These are phyloP conservation scores for Stratiomys singularior DNA, from an alignment of 2,888 invertebrate genomes.

Conservation along the genomic window DNA sequence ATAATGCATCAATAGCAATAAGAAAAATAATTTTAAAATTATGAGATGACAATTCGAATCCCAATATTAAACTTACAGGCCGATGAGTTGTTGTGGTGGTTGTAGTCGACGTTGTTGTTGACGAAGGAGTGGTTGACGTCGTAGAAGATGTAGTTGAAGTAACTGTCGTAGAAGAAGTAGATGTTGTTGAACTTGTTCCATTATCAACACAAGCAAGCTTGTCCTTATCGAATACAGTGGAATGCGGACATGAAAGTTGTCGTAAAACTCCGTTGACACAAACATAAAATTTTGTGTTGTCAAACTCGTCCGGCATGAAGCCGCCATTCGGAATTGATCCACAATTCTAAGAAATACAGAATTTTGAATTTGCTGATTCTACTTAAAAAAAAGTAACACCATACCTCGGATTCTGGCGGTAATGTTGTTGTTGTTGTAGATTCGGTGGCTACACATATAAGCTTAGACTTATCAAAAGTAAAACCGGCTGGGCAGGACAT, in stretches of 20 bases:
- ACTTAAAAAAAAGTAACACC: background rate
- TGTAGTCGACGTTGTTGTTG: background rate
- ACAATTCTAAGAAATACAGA: conserved; percentile 9
- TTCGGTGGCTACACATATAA: background rate
- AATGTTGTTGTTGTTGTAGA: background rate
- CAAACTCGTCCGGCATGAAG: conserved; percentile 1
- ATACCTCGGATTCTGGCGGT: background rate
- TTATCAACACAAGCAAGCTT: background rate
- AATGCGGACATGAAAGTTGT: background rate
- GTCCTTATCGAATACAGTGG: background rate
- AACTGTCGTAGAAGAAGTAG: background rate
- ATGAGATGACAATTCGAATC: no score
- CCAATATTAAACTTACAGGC: no score
- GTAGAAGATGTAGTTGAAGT: background rate
- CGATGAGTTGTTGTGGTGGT: no score
- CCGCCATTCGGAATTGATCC: conserved; percentile 8
- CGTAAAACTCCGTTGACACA: background rate
- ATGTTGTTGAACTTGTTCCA: conserved; percentile 22
- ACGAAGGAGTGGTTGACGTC: background rate
- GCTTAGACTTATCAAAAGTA: background rate
- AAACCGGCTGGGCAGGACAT: background rate
- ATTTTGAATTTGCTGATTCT: background rate
- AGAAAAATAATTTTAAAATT: no score
- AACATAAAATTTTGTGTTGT: conserved; percentile 8
- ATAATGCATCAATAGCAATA: no score